Conservation (phyloP, 2,888 invertebrate species). For the Cataglyphis livida region DNA sequence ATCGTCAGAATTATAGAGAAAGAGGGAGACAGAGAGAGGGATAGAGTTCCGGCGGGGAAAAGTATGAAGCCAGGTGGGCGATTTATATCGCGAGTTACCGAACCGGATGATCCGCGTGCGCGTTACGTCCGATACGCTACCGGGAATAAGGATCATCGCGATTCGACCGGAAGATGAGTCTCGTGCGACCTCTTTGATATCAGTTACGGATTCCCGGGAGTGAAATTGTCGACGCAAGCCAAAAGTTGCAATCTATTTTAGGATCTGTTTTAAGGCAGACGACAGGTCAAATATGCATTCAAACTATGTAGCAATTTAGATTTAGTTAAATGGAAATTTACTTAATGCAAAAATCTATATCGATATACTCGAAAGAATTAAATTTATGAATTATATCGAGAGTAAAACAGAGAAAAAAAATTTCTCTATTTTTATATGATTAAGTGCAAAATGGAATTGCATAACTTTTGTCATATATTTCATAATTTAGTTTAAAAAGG, state of each 20-base stretch:
- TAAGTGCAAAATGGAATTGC: not conserved
- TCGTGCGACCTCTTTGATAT: constrained; percentile 20
- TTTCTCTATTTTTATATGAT: not conserved
- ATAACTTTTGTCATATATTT: not conserved
- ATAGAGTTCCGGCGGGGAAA: constrained; percentile 43
- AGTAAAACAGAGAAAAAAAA: too few species aligned
- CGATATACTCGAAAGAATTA: not conserved
- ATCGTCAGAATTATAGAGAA: constrained; percentile 27
- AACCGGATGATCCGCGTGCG: constrained; percentile 28
- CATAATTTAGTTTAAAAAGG: not conserved
- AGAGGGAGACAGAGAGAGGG: constrained; percentile 5
- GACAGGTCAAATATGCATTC: not conserved
- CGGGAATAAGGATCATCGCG: constrained; percentile 39
- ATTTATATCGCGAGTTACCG: constrained; percentile 45
- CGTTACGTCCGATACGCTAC: constrained; percentile 6
- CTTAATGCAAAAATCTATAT: not conserved
- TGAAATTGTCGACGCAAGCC: not conserved
- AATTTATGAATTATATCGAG: not conserved
- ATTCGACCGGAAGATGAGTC: constrained; percentile 23
- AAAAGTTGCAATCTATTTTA: not conserved
- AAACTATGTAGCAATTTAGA: not conserved
- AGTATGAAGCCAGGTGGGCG: constrained; percentile 37
- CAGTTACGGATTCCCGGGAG: not conserved
- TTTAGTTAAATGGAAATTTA: not conserved
- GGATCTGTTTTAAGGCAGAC: not conserved